Conservation (phyloP, 2,797 vertebrate genomes). For the Steatocranus sp. region DNA sequence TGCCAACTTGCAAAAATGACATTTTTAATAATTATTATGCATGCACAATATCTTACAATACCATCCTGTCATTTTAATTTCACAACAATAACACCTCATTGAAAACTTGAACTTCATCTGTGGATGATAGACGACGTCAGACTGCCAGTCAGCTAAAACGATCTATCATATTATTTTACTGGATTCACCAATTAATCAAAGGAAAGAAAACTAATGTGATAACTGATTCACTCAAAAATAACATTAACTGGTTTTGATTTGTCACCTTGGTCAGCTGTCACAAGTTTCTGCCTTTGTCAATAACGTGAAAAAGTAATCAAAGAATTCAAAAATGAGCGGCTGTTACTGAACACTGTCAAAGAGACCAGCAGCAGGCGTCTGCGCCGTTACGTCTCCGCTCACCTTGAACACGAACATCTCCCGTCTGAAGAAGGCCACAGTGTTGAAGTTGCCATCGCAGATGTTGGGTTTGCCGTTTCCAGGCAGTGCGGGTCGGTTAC, state of each 20-base stretch:
- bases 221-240: not conserved
- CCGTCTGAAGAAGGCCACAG: conserved; percentile 92
- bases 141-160: accelerated
- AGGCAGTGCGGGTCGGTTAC: conserved; percentile 84
- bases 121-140: not conserved
- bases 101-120: not conserved
- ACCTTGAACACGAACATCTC: conserved; percentile 99
- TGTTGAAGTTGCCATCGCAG: conserved; percentile 97
- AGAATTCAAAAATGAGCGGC: not conserved
- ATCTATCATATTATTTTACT: accelerated
- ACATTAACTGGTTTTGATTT: not conserved
- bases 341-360: not conserved
- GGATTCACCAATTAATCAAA: not conserved
- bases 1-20: accelerated
- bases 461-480: conserved; percentile 90
- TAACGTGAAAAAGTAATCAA: not conserved
- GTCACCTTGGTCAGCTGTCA: accelerated
- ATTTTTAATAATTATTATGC: not conserved
- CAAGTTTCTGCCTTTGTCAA: not conserved
- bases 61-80: not conserved
- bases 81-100: not conserved
- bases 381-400: not conserved
- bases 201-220: not conserved
- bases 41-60: accelerated
- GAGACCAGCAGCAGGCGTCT: accelerated